Evolutionary conservation across 2,888 invertebrate genomes (phyloP).

Genomic region (Scaptomyza parva): DNA sequence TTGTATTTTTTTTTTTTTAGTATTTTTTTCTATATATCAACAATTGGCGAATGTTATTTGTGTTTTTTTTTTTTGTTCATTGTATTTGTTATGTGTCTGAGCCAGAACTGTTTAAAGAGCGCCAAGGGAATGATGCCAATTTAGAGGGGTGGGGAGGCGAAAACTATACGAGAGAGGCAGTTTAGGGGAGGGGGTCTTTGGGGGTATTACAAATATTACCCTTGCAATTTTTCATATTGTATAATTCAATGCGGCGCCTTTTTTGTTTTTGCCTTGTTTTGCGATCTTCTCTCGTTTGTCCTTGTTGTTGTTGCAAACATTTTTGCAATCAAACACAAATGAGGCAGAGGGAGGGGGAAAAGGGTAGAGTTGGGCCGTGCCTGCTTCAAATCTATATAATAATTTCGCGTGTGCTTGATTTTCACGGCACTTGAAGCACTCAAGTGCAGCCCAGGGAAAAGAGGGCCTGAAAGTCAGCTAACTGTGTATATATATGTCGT

Average conservation of each 20-base stretch:
- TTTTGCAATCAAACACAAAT: constrained; percentile 70
- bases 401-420: constrained; percentile 77
- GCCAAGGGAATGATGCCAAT: constrained; percentile 66
- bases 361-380: constrained; percentile 11
- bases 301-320: constrained; percentile 59
- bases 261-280: too few species aligned
- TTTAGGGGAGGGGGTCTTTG: constrained; percentile 10
- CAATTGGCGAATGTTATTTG: constrained; percentile 60
- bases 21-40: constrained; percentile 15
- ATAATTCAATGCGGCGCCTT: constrained; percentile 54
- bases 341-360: not conserved
- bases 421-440: constrained; percentile 74
- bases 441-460: constrained; percentile 50
- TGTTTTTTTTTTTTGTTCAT: constrained; percentile 42
- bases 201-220: constrained; percentile 71
- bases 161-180: constrained; percentile 7
- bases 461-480: constrained; percentile 41
- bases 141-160: constrained; percentile 11
- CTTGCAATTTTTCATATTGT: constrained; percentile 63
- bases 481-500: too few species aligned
- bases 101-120: constrained; percentile 69
- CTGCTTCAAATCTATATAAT: constrained; percentile 71
- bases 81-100: too few species aligned
- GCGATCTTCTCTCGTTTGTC: too few species aligned
- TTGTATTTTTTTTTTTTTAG: constrained; percentile 20